Conservation (phyloP, 2,113 vertebrate species). For the Miniopterus natalensis region DNA sequence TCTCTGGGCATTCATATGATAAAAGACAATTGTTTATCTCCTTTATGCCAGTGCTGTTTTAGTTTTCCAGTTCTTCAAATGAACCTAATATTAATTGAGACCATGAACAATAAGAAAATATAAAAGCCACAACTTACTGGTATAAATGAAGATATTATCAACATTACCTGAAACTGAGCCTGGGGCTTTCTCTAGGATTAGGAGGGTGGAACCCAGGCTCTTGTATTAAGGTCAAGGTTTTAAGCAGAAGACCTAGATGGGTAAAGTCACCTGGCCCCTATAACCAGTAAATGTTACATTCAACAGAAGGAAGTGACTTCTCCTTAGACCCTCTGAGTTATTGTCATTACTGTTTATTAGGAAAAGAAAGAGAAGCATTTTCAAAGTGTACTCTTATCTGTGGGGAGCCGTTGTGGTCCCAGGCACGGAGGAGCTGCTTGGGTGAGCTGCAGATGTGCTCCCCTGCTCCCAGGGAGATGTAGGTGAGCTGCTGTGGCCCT, state of each 20-base stretch:
- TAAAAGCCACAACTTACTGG: neutral
- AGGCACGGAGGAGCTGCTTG: too few species aligned
- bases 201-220: neutral
- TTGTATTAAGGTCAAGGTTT: neutral
- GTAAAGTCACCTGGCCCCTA: neutral
- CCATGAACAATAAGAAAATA: neutral
- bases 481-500: too few species aligned
- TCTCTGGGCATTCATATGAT: neutral
- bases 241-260: neutral
- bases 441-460: too few species aligned
- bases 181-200: neutral
- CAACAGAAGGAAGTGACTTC: neutral
- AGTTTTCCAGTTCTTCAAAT: neutral
- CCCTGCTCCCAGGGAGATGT: too few species aligned
- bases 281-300: neutral
- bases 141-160: neutral
- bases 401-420: too few species aligned
- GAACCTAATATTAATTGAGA: neutral
- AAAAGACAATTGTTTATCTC: neutral
- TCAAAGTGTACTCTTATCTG: neutral
- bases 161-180: neutral
- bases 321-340: neutral
- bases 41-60: neutral
- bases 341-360: neutral
- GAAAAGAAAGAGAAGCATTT: neutral